phyloP scores from a whole-genome alignment of 2,113 vertebrate genomes.

The Solea solea region DNA sequence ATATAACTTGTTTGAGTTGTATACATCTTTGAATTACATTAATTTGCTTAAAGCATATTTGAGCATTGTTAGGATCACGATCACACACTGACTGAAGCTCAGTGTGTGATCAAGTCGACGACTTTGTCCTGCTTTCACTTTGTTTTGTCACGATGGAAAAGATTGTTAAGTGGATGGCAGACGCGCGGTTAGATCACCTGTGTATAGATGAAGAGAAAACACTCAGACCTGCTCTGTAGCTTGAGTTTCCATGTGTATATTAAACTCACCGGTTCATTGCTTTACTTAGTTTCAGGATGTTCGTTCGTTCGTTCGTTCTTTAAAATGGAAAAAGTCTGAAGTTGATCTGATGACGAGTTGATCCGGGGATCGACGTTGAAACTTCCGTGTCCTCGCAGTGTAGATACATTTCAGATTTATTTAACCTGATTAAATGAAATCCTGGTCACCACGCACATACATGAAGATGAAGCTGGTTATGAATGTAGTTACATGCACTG shows the following conservation, averaged over 20 bases:
- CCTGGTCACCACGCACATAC: slow-evolving; percentile 72
- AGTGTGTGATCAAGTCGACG: too few species aligned
- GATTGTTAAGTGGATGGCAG: slow-evolving; percentile 22
- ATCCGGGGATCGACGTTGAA: slow-evolving; percentile 39
- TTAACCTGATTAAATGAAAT: slow-evolving; percentile 48
- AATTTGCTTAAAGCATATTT: slow-evolving; percentile 59
- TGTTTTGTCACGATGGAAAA: slow-evolving; percentile 24
- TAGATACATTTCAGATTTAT: slow-evolving; percentile 61
- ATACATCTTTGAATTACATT: slow-evolving; percentile 66
- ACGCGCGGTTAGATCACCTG: slow-evolving; percentile 30
- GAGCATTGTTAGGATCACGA: slow-evolving; percentile 48
- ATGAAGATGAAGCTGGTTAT: slow-evolving; percentile 77
- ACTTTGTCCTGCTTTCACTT: slow-evolving; percentile 34
- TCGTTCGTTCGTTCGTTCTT: too few species aligned
- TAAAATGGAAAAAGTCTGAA: slow-evolving; percentile 38
- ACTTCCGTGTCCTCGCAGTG: slow-evolving; percentile 42
- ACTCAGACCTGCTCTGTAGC: slow-evolving; percentile 31
- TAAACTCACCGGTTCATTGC: slow-evolving; percentile 43
- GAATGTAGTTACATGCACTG: slow-evolving; percentile 87
- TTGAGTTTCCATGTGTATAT: slow-evolving; percentile 40
- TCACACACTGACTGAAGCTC: slow-evolving; percentile 31
- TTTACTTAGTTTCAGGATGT: slow-evolving; percentile 30
- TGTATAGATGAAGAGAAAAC: slow-evolving; percentile 31
- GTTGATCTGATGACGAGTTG: slow-evolving; percentile 30
- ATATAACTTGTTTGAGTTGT: slow-evolving; percentile 57